Evolutionary conservation across 2,113 vertebrate species (phyloP), one percentile per base, ranked within the genome.

Genomic region (Monopterus albus): DNA sequence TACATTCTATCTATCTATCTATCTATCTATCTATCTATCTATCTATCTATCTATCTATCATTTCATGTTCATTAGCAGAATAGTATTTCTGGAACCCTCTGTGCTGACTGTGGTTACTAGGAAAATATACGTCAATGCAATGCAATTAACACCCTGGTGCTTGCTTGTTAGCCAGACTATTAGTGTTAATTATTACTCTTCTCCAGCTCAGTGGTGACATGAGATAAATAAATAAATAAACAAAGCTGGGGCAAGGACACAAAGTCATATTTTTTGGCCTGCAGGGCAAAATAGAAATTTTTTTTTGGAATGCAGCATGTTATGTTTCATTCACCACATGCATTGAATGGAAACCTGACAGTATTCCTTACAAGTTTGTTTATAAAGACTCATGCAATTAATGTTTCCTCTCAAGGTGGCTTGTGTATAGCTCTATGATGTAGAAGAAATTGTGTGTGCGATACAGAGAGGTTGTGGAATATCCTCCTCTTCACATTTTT

Each of bases 161-260:
- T 61, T 86, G 79, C 80, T 85, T 76, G 79, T 89, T 84, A 82
- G 57, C 75, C 75, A 78, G 66, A 80, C 71, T 71, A 79, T 85
- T 85, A 73, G 71, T 68, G 82, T 75, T 86, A 83, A 88, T 86
- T 81, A 77, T 58, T 58, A 57, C 49, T 58, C 56, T 56, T 75
- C 74, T 79, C 39, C 49, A 50, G 77, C 57, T 72, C 64, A 66
- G 56, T 60, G 69, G 51, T 79, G 81, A 88, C 78, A 78, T 64
- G 21, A 79, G 65, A 75, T 58, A 78, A 63, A 84, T 66, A 79
- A 80, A 73, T 18, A 81, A 43, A 55, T 6, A 51, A 70, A 50
- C 7, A 59, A 74, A 49, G 23, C 60, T 36, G 35, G 49, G 46
- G 82, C 70, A 69, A 57, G 43, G 61, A 81, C 62, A 74, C 3